These are phyloP conservation scores for Heterodera filipjevi DNA, from an alignment of 2,888 invertebrate genomes.

Conservation along the genomic window DNA sequence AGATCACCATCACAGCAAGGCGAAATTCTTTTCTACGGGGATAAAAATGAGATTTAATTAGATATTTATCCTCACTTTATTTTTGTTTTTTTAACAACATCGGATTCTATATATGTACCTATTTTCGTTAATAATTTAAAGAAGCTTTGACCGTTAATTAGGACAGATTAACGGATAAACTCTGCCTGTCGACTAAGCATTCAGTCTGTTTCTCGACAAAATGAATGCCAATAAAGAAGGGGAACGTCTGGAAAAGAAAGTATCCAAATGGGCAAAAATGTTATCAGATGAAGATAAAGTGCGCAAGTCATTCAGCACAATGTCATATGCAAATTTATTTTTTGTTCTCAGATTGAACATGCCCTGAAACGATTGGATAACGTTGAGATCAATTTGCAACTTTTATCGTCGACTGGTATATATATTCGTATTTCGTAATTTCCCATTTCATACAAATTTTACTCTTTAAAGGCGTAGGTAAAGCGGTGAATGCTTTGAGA, in stretches of 20 bases:
- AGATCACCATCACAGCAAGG: no score
- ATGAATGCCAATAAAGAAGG: slow-evolving; percentile 10
- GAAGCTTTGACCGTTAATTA: no score
- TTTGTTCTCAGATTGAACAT: slow-evolving; percentile 27
- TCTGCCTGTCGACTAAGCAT: neutral
- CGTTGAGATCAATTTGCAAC: slow-evolving; percentile 28
- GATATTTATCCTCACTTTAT: no score
- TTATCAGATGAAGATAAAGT: slow-evolving; percentile 24
- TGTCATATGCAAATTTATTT: neutral
- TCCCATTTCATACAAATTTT: no score
- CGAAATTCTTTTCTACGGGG: no score
- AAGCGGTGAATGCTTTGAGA: slow-evolving; percentile 29
- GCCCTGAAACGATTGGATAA: slow-evolving; percentile 29
- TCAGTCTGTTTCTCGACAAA: neutral
- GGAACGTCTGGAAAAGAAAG: slow-evolving; percentile 30
- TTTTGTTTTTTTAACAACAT: no score
- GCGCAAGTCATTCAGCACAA: neutral
- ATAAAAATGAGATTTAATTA: no score
- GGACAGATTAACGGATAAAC: no score
- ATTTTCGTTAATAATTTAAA: no score
- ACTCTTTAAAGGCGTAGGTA: slow-evolving; percentile 26
- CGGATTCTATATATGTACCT: no score
- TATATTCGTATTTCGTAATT: no score
- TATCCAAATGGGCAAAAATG: slow-evolving; percentile 31
- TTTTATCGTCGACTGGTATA: slow-evolving; percentile 29